Base-by-base conservation (phyloP, 1,140 invertebrate species). In the Drosophila neocordata region DNA sequence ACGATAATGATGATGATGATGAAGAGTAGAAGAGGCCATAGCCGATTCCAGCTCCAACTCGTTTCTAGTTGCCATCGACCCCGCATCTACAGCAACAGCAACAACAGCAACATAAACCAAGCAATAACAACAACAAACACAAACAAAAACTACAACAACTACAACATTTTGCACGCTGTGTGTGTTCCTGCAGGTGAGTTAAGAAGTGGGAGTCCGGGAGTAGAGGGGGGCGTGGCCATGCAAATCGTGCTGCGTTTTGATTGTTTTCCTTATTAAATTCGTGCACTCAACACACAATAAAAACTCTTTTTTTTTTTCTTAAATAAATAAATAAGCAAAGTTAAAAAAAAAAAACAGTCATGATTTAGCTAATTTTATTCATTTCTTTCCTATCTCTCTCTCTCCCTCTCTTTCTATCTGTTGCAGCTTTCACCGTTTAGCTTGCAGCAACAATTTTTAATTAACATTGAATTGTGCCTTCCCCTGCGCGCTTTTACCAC, bases 391-490 rank as follows among this genome's bases (percentile, higher is more conserved):
- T 18, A 9, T 15, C 22, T 51, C 8, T 7, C 53, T 55, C 2
- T 35, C 57, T 18, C 15, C 67, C 37, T 51, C 15, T 53, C 4
- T 66, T 8, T 67, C 31, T 65, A 9, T 53, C n/a, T 52, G 22
- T 69, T 69, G 60, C 70, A 87, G 82, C 83, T 87, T 87, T 87
- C 83, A 82, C 80, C 70, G 65, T 67, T 76, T 87, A 87, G 82
- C 82, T 81, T 87, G 81, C 81, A 87, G 82, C 81, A 87, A 71
- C 81, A 84, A 85, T 85, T 87, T 60, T 87, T 84, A 84, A 84
- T 84, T 84, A 84, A 87, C 68, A 78, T 87, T 88, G 83, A 87
- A 87, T 87, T 87, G 83, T 85, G 82, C 82, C 78, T 88, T 88
- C 70, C 84, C 76, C 83, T 84, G 83, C 83, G 84, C 79, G 18